phyloP scores from a whole-genome alignment of 2,113 vertebrate genomes.

The Daboia siamensis region DNA sequence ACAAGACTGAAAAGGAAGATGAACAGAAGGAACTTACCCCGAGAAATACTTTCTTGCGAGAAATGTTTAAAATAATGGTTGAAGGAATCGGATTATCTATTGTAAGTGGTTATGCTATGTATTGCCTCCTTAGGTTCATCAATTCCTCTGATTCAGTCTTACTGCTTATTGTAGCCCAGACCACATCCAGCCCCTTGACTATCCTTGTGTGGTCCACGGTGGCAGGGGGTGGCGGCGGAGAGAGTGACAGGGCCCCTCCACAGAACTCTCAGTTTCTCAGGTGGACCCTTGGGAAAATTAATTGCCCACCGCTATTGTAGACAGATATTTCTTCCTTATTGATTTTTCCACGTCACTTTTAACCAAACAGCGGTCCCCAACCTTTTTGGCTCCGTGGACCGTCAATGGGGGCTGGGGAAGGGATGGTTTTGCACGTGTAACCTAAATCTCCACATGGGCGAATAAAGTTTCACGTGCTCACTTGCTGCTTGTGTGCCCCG shows the following conservation, averaged over 20 bases:
- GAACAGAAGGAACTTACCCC: constrained; percentile 66
- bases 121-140: not conserved
- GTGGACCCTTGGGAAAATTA: not conserved
- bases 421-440: not conserved
- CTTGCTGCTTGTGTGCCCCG: not conserved
- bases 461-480: not conserved
- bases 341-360: not conserved
- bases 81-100: constrained; percentile 85
- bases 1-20: constrained; percentile 74
- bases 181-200: not conserved
- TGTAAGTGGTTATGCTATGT: constrained; percentile 73
- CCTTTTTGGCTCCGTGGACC: not conserved
- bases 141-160: not conserved
- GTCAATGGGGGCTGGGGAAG: not conserved
- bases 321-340: not conserved
- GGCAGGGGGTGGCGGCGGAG: not conserved
- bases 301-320: not conserved
- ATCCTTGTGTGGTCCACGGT: not conserved
- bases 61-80: constrained; percentile 85
- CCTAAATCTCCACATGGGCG: not conserved
- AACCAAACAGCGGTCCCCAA: not conserved
- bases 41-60: constrained; percentile 87
- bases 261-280: not conserved
- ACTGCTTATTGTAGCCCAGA: not conserved
- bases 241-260: not conserved